phyloP scores from a whole-genome alignment of 2,888 invertebrate genomes.

The Lamproptera curius region DNA sequence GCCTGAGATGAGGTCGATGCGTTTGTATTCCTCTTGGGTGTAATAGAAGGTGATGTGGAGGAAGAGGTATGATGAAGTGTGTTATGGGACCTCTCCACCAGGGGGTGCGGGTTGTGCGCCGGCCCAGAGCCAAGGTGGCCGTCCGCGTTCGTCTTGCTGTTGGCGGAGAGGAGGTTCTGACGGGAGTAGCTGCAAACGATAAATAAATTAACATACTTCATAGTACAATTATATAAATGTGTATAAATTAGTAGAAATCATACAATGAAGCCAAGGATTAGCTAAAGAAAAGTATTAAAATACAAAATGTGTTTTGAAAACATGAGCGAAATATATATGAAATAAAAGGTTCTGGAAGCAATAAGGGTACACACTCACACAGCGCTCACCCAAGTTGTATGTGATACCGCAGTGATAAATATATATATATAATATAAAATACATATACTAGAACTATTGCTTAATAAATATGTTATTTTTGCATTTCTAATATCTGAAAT shows the following conservation, averaged over 20 bases:
- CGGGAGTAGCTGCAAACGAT: conserved; percentile 86
- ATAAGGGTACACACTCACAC: conserved; percentile 37
- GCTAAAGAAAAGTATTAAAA: background rate
- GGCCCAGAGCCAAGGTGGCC: conserved; percentile 59
- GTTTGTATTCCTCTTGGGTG: conserved; percentile 61
- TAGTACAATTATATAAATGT: too few species aligned
- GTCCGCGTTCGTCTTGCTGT: conserved; percentile 85
- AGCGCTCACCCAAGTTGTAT: conserved; percentile 44
- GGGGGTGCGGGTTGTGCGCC: conserved; percentile 58
- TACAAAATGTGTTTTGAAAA: background rate
- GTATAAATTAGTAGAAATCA: background rate
- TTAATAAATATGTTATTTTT: conserved; percentile 18
- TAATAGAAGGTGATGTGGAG: conserved; percentile 45
- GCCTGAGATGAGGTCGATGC: conserved; percentile 34
- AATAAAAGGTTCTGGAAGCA: background rate
- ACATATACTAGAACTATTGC: conserved; percentile 29
- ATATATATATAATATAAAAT: conserved; percentile 34
- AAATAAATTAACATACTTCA: conserved; percentile 11
- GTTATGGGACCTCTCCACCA: conserved; percentile 78
- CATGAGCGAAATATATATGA: background rate
- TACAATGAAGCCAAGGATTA: too few species aligned
- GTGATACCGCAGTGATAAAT: conserved; percentile 28
- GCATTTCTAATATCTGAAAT: conserved; percentile 66
- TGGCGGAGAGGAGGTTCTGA: conserved; percentile 89
- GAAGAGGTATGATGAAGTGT: conserved; percentile 55